Base-by-base conservation (phyloP, 2,888 invertebrate genomes). In the Pogonocherus hispidulus region DNA sequence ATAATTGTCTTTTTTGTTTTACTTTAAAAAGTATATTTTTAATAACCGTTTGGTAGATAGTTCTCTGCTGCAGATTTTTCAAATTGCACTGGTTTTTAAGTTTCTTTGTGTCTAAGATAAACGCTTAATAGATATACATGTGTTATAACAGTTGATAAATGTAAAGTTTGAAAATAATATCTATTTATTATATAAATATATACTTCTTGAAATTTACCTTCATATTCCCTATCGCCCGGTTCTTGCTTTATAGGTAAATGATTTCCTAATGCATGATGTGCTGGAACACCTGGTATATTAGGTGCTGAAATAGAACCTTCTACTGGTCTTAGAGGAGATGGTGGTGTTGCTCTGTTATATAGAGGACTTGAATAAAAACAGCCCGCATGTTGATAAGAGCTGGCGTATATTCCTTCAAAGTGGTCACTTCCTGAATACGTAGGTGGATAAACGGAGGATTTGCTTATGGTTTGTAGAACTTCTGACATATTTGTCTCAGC, bases 171-270 rank as follows among this genome's bases (percentile, higher is more conserved):
- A n/a, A n/a, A n/a, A n/a, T n/a, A n/a, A n/a, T n/a, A n/a, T n/a
- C n/a, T n/a, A n/a, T n/a, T n/a, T n/a, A n/a, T n/a, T n/a, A n/a
- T n/a, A n/a, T 27, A 27, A 27, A 27, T 27, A 5, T 8, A 5
- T 9, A 19, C 4, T 41, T 41, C 9, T 14, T 41, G 14, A 44
- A 41, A 68, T 77, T 79, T 78, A 83, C 84, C 80, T 68, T 82
- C 81, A 73, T 78, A 82, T 32, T 84, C 84, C 54, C 80, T 71
- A 63, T 84, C 84, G 1, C 76, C 69, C 2, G 84, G 84, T 74
- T 84, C 84, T 69, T 83, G 83, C 73, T 84, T 84, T 55, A 84
- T 84, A 19, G 82, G 79, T 66, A 81, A 52, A 22, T 78, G 76
- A 52, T 41, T 20, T 49, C 60, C 60, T 35, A 60, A 22, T 18